Conservation (phyloP, 2,113 vertebrate genomes). For the Probosciger aterrimus region DNA sequence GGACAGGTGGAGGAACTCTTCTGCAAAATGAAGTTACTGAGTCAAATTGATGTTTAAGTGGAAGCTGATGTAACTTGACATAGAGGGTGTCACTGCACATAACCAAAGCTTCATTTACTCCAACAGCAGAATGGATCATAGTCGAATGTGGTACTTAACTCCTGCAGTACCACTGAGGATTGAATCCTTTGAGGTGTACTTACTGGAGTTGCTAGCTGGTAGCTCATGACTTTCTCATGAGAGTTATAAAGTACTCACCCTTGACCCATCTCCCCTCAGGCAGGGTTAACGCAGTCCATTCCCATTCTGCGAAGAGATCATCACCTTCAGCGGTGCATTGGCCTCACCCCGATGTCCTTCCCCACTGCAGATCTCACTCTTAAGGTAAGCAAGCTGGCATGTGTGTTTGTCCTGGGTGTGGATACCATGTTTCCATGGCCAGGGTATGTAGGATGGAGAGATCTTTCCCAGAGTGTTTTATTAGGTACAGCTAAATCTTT, state of each 20-base stretch:
- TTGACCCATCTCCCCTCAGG: constrained; percentile 58
- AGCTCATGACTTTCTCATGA: neutral
- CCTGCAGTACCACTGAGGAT: neutral
- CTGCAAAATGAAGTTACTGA: neutral
- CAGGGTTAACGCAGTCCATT: constrained; percentile 86
- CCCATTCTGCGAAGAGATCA: constrained; percentile 93
- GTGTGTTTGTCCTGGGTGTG: neutral
- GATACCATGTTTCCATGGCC: neutral
- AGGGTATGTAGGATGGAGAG: neutral
- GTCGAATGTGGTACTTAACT: neutral
- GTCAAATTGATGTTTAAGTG: neutral
- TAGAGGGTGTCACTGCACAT: neutral
- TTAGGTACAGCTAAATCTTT: neutral
- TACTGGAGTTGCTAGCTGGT: neutral
- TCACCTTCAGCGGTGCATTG: constrained; percentile 90
- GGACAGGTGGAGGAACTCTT: neutral
- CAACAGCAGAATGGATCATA: neutral
- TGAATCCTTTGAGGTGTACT: neutral
- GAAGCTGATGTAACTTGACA: neutral
- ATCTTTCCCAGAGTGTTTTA: neutral
- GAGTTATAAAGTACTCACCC: neutral
- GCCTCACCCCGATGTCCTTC: constrained; percentile 92
- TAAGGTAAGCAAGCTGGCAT: constrained; percentile 78
- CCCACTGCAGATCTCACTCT: constrained; percentile 93
- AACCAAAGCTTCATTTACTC: neutral